These are phyloP conservation scores for Stigmatopora argus DNA, from an alignment of 2,113 vertebrate species.

Conservation along the genomic window DNA sequence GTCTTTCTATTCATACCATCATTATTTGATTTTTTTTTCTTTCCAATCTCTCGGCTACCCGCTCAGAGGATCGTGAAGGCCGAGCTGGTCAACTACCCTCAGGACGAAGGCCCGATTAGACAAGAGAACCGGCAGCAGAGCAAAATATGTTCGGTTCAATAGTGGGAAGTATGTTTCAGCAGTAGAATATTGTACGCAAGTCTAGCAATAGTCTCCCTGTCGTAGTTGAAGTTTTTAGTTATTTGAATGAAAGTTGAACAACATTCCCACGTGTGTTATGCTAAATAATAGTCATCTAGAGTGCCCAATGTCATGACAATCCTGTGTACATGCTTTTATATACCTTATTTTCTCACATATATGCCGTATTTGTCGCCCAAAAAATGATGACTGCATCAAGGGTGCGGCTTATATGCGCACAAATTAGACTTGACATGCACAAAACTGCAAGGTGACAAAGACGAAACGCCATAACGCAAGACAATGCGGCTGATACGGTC, in stretches of 20 bases:
- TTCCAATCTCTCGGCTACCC: slow-evolving; percentile 27
- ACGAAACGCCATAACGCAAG: no score
- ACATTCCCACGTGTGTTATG: neutral
- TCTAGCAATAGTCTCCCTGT: neutral
- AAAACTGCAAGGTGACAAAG: no score
- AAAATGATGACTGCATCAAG: no score
- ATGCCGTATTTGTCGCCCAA: no score
- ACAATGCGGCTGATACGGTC: no score
- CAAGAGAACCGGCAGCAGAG: slow-evolving; percentile 77
- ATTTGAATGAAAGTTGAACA: neutral
- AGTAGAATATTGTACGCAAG: slow-evolving; percentile 7
- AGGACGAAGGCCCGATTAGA: slow-evolving; percentile 78
- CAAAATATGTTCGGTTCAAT: slow-evolving; percentile 91
- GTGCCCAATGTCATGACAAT: neutral
- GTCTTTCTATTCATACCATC: slow-evolving; percentile 2
- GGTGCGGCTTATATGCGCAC: no score
- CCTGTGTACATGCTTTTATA: no score
- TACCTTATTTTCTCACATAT: no score
- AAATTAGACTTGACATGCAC: no score
- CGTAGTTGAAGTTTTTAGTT: neutral
- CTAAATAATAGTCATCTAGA: neutral
- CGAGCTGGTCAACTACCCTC: slow-evolving; percentile 88
- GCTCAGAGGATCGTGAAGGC: slow-evolving; percentile 90
- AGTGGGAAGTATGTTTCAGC: slow-evolving; percentile 68
- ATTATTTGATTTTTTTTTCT: neutral